Conservation (phyloP, 2,888 invertebrate species). For the Panopea generosa region DNA sequence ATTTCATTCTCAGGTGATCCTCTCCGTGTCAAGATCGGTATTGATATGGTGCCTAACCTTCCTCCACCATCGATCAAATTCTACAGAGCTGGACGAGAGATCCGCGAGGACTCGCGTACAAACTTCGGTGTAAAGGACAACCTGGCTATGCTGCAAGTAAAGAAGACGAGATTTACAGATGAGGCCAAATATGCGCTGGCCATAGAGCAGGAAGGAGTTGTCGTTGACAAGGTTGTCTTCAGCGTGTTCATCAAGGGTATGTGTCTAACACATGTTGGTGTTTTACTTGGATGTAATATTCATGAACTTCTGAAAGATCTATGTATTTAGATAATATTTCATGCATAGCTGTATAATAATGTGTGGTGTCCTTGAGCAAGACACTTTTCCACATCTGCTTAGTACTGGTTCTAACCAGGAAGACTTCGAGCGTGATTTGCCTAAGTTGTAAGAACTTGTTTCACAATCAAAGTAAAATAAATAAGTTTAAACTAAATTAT, state of each 20-base stretch:
- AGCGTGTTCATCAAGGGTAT: constrained; percentile 97
- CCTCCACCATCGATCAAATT: constrained; percentile 97
- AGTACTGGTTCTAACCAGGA: too few species aligned
- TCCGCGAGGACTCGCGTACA: constrained; percentile 96
- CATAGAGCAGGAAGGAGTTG: constrained; percentile 96
- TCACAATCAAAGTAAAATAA: too few species aligned
- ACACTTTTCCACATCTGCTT: too few species aligned
- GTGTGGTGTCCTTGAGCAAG: too few species aligned
- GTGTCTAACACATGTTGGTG: too few species aligned
- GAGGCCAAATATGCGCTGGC: constrained; percentile 98
- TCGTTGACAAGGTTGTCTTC: constrained; percentile 95
- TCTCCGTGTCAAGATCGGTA: constrained; percentile 82
- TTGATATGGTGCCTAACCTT: constrained; percentile 89
- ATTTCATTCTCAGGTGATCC: constrained; percentile 79
- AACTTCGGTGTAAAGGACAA: constrained; percentile 66
- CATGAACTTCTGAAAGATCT: too few species aligned
- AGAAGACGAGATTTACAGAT: constrained; percentile 98
- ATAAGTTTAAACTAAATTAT: too few species aligned
- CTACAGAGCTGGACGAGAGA: constrained; percentile 95
- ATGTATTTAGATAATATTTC: too few species aligned
- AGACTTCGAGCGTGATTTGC: too few species aligned
- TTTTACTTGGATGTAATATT: too few species aligned
- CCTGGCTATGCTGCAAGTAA: constrained; percentile 97
- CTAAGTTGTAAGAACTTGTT: too few species aligned
- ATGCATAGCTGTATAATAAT: too few species aligned